These are phyloP conservation scores for Conopomorpha cramerella DNA, from an alignment of 1,140 invertebrate genomes.

Conservation along the genomic window DNA sequence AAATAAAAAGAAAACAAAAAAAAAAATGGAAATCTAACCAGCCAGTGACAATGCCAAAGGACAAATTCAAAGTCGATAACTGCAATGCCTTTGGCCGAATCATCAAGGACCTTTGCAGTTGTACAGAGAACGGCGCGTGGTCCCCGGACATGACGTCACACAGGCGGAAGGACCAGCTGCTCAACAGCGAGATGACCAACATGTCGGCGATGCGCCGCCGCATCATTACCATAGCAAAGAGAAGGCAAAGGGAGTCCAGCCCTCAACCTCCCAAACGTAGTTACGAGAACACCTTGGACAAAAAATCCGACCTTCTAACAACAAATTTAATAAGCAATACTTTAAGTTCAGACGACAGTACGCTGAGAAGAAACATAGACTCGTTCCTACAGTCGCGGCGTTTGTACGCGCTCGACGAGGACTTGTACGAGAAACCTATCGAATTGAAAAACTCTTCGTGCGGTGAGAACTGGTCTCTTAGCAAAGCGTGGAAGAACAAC, in stretches of 20 bases:
- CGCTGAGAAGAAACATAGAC: constrained; percentile 36
- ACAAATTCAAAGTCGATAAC: constrained; percentile 27
- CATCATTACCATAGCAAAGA: constrained; percentile 38
- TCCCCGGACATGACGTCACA: constrained; percentile 52
- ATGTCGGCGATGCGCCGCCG: constrained; percentile 43
- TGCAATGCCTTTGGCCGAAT: constrained; percentile 47
- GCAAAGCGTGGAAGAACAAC: constrained; percentile 43
- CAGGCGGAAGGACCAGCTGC: constrained; percentile 29
- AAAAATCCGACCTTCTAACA: constrained; percentile 25
- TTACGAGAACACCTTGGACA: constrained; percentile 13
- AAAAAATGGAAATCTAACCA: neutral
- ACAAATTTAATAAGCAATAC: constrained; percentile 35
- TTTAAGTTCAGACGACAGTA: constrained; percentile 36
- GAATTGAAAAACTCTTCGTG: constrained; percentile 27
- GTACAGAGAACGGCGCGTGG: constrained; percentile 53
- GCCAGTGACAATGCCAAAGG: constrained; percentile 33
- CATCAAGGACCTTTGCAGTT: constrained; percentile 55
- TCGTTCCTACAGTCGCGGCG: constrained; percentile 35
- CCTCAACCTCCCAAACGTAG: constrained; percentile 24
- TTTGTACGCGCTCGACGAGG: constrained; percentile 38
- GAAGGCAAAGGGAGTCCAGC: constrained; percentile 18
- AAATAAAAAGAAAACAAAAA: too few relatives aligned
- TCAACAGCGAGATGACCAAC: constrained; percentile 48
- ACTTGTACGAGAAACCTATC: constrained; percentile 45
- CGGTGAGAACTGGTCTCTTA: constrained; percentile 51